Evolutionary conservation across 64 coral and sea anemone species (phyloP).

Genomic region (Actinia tenebrosa): DNA sequence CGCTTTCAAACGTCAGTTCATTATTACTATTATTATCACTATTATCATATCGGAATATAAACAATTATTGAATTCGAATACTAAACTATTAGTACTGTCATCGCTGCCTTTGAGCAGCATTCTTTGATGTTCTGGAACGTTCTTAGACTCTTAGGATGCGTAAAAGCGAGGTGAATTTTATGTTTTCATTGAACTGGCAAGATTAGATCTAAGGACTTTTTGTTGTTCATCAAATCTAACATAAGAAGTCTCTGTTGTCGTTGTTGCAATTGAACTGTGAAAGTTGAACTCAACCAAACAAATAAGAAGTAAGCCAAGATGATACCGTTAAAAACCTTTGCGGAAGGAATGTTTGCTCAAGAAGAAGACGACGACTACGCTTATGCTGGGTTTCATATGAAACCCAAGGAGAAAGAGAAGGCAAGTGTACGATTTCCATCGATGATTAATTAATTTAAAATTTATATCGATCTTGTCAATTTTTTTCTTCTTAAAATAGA

Average conservation of each 20-base stretch:
- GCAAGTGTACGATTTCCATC: neutral
- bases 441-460: too few relatives aligned
- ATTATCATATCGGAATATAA: neutral
- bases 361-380: neutral
- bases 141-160: neutral
- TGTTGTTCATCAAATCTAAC: neutral
- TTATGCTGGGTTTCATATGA: neutral
- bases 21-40: too few relatives aligned
- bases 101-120: neutral
- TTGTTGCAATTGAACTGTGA: too few relatives aligned
- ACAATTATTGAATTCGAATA: neutral
- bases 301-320: neutral
- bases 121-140: neutral
- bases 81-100: too few relatives aligned
- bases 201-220: neutral
- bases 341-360: neutral
- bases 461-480: too few relatives aligned
- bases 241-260: too few relatives aligned
- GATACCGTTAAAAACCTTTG: neutral
- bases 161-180: too few relatives aligned
- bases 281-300: neutral
- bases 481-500: too few relatives aligned
- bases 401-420: neutral
- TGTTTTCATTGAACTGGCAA: too few relatives aligned
- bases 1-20: too few relatives aligned